These are phyloP conservation scores for Lordiphosa andalusiaca DNA, from an alignment of 2,888 invertebrate species.

Conservation along the genomic window DNA sequence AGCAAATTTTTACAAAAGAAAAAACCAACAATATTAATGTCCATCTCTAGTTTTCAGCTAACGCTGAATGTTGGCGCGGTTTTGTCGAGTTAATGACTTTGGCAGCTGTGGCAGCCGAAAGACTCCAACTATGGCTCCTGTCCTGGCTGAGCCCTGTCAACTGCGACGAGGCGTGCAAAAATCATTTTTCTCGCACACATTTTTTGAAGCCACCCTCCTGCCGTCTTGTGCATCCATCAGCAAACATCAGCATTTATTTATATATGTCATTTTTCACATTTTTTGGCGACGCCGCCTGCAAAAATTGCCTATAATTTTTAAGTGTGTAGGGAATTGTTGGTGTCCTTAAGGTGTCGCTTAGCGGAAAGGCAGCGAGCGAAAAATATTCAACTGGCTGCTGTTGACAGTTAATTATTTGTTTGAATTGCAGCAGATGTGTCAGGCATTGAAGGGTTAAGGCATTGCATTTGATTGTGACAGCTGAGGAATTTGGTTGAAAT, in stretches of 20 bases:
- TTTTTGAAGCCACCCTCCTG: constrained; percentile 32
- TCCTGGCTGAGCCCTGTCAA: constrained; percentile 46
- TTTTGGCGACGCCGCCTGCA: constrained; percentile 22
- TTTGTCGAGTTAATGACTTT: constrained; percentile 72
- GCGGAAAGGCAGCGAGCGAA: constrained; percentile 9
- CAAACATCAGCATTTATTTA: constrained; percentile 60
- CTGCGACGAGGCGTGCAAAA: constrained; percentile 67
- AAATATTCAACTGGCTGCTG: constrained; percentile 46
- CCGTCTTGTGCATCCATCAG: constrained; percentile 4
- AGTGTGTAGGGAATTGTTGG: constrained; percentile 32
- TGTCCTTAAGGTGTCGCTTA: constrained; percentile 45
- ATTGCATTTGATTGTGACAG: constrained; percentile 34
- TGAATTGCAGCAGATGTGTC: constrained; percentile 57
- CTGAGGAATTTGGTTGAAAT: constrained; percentile 18
- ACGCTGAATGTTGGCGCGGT: constrained; percentile 48
- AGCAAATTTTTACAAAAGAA: too few species aligned
- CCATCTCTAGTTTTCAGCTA: constrained; percentile 11
- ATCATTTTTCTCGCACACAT: constrained; percentile 68
- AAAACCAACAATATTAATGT: too few species aligned
- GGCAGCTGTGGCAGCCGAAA: constrained; percentile 47
- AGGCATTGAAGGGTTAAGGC: constrained; percentile 48
- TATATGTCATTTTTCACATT: constrained; percentile 61
- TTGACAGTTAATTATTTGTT: constrained; percentile 72
- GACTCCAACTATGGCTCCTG: constrained; percentile 11
- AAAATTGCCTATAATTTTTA: constrained; percentile 57